Percentiles rank a stretch among this genome's conserved stretches.
Conservation (phyloP, 2,113 vertebrate genomes). For the Strix aluco region DNA sequence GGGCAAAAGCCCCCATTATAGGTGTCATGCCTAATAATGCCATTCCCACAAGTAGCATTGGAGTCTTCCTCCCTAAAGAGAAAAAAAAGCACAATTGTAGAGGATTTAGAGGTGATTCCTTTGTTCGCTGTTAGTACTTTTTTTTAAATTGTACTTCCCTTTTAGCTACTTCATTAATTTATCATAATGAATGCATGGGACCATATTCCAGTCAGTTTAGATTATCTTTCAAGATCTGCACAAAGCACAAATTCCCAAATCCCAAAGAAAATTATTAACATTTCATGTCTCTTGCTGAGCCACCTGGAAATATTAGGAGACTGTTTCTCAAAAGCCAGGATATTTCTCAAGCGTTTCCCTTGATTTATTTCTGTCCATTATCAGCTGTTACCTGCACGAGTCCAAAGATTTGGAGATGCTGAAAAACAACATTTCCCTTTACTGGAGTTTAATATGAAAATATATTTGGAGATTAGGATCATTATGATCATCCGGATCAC, state of each 20-base stretch:
- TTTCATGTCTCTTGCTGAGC: not conserved
- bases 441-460: not conserved
- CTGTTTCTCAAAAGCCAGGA: not conserved
- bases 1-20: not conserved
- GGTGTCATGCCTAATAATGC: not conserved
- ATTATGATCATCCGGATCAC: not conserved
- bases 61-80: not conserved
- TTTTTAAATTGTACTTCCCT: not conserved
- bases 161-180: slow-evolving; percentile 9
- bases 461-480: not conserved
- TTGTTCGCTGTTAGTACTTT: not conserved
- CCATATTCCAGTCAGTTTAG: not conserved
- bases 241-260: slow-evolving; percentile 16
- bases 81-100: not conserved
- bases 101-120: not conserved
- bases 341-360: not conserved
- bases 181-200: not conserved
- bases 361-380: not conserved
- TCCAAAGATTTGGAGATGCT: not conserved
- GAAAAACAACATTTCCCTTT: not conserved
- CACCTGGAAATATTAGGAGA: not conserved
- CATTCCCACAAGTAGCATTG: not conserved
- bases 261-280: slow-evolving; percentile 27
- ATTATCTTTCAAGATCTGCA: not conserved
- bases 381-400: not conserved